These are phyloP conservation scores for Tarsius wallacei DNA, from an alignment of 2,797 vertebrate genomes.

Conservation along the genomic window DNA sequence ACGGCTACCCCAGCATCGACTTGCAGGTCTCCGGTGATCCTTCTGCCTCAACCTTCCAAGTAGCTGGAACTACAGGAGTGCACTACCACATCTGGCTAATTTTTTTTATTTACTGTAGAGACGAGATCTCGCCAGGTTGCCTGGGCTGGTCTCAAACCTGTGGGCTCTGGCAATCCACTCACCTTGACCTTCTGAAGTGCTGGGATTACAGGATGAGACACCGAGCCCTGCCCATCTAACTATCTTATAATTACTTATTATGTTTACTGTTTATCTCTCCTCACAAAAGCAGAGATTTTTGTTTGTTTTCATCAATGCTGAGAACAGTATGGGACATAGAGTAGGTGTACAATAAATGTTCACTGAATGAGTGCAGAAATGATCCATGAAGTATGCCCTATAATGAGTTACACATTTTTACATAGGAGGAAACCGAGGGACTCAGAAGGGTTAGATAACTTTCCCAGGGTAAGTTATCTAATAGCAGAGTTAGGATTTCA, in stretches of 20 bases:
- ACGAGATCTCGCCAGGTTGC: too few species aligned
- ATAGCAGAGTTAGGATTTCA: background rate
- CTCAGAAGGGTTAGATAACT: background rate
- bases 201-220: too few species aligned
- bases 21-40: too few species aligned
- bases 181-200: too few species aligned
- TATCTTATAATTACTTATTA: background rate
- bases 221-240: too few species aligned
- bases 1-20: too few species aligned
- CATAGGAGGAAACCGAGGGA: background rate
- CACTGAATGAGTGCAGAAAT: background rate
- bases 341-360: background rate
- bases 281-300: background rate
- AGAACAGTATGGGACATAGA: background rate
- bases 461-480: constrained; percentile 7
- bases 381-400: background rate
- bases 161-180: too few species aligned
- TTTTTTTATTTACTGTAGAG: too few species aligned
- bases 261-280: background rate
- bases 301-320: background rate
- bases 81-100: too few species aligned
- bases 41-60: too few species aligned
- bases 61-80: too few species aligned
- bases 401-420: background rate
- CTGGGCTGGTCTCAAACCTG: too few species aligned